phyloP scores from a whole-genome alignment of 2,797 vertebrate species.

The Phalanger gymnotis region DNA sequence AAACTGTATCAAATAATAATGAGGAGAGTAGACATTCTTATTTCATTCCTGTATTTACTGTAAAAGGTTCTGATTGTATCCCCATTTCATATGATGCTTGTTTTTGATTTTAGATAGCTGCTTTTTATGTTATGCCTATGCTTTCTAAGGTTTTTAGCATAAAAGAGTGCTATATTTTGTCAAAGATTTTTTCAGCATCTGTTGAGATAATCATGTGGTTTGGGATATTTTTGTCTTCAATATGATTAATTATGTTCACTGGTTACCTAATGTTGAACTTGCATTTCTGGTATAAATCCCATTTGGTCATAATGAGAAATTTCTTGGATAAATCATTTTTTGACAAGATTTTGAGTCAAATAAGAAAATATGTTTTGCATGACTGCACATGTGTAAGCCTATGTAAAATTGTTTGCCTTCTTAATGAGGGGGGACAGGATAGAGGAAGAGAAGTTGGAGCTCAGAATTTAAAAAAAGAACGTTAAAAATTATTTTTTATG shows the following conservation, averaged over 20 bases:
- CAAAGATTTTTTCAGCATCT: background rate
- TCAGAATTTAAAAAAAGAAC: too few relatives aligned
- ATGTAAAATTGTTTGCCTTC: too few relatives aligned
- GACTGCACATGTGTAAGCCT: too few relatives aligned
- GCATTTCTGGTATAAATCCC: background rate
- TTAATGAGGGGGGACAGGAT: too few relatives aligned
- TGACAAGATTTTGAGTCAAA: background rate
- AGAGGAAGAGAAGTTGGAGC: too few relatives aligned
- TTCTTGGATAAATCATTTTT: background rate
- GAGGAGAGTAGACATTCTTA: background rate
- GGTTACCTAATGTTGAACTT: background rate
- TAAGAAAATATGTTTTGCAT: too few relatives aligned
- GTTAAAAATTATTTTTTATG: too few relatives aligned
- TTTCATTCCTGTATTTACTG: too few relatives aligned
- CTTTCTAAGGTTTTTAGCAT: background rate
- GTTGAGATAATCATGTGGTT: background rate
- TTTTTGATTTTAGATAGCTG: background rate
- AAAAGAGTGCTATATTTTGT: background rate
- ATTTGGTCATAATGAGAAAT: background rate
- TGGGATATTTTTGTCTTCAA: background rate
- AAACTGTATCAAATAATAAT: background rate
- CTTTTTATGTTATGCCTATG: background rate
- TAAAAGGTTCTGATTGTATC: background rate
- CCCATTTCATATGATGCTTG: background rate
- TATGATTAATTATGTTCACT: background rate